Conservation (phyloP, 2,113 vertebrate genomes). For the Cochlearius cochlearius region DNA sequence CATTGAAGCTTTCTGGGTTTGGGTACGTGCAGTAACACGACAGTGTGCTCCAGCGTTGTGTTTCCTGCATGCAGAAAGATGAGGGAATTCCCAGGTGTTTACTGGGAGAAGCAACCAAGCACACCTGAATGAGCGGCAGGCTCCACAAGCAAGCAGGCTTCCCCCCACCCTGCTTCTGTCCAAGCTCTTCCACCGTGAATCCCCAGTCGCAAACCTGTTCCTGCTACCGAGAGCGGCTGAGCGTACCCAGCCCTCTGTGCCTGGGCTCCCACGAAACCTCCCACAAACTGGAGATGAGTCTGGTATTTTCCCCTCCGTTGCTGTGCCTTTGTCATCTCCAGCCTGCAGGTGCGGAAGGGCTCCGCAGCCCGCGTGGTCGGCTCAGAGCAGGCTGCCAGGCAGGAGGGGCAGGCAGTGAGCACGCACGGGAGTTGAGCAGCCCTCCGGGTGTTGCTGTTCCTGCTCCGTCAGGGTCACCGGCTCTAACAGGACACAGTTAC, state of each 20-base stretch:
- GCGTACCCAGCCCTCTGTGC: background rate
- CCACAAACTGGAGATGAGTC: background rate
- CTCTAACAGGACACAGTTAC: background rate
- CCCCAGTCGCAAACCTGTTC: background rate
- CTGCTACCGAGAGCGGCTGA: background rate
- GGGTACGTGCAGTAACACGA: background rate
- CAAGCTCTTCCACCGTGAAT: background rate
- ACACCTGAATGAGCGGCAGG: background rate
- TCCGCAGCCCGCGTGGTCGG: background rate
- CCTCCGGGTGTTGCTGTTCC: background rate
- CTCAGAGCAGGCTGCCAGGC: background rate
- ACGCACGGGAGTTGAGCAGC: background rate
- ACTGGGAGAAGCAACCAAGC: background rate
- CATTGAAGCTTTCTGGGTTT: background rate
- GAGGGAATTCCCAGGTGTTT: background rate
- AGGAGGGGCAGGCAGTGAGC: background rate
- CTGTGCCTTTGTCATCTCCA: background rate
- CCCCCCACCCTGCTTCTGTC: background rate
- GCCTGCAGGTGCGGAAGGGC: background rate
- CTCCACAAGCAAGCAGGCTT: background rate
- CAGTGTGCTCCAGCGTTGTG: background rate
- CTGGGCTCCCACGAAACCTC: background rate
- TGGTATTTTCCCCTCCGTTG: background rate
- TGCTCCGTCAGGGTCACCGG: background rate
- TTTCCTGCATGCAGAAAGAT: background rate